A percentile compares a stretch with the other conserved stretches of the same genome.
These are phyloP conservation scores for Eulacestoma nigropectus DNA, from an alignment of 2,113 vertebrate species.

Conservation along the genomic window DNA sequence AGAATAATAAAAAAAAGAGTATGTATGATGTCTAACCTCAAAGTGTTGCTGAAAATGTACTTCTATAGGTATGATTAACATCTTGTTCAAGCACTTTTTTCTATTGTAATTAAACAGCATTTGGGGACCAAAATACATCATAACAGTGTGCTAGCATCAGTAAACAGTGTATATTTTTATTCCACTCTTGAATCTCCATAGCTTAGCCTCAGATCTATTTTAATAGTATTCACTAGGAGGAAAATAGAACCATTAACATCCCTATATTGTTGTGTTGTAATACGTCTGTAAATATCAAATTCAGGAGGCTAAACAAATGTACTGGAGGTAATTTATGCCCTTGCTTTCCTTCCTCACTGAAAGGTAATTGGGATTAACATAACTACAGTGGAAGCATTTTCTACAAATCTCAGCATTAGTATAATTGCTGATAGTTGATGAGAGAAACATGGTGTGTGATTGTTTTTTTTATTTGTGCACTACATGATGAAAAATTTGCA, in stretches of 20 bases:
- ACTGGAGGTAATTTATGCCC: not conserved
- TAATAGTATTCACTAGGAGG: not conserved
- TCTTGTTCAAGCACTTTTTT: not conserved
- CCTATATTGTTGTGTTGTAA: not conserved
- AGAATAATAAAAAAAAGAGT: not conserved
- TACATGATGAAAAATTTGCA: not conserved
- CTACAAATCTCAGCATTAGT: not conserved
- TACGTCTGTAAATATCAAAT: not conserved
- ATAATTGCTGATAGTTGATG: not conserved
- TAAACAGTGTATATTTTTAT: not conserved
- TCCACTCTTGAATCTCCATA: not conserved
- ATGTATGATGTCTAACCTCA: not conserved
- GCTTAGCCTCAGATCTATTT: not conserved
- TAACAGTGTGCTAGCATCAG: not conserved
- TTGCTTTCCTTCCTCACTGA: not conserved
- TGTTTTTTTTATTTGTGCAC: rapidly evolving
- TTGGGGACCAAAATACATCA: not conserved
- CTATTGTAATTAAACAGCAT: not conserved
- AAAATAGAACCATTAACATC: not conserved
- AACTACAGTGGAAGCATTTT: not conserved
- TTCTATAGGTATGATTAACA: not conserved
- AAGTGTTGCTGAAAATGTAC: not conserved
- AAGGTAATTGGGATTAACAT: not conserved
- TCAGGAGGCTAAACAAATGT: not conserved
- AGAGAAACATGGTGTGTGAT: not conserved